phyloP scores from a whole-genome alignment of 2,797 vertebrate genomes.

The Mionectes olivaceus region DNA sequence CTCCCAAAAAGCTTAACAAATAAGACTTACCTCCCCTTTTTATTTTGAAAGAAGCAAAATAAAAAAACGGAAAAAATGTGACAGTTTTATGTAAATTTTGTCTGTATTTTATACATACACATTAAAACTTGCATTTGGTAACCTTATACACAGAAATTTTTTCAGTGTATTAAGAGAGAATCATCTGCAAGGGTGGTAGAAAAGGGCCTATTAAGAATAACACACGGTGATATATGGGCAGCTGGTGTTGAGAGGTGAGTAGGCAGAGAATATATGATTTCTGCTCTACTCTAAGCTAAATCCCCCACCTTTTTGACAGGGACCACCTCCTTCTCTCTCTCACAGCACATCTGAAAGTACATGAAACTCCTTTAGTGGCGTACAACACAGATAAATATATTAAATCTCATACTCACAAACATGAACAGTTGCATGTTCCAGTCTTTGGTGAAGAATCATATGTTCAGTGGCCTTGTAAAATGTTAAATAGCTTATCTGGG shows the following conservation, averaged over 20 bases:
- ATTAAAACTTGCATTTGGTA: not conserved
- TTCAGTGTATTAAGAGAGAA: not conserved
- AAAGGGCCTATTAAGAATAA: conserved; percentile 28
- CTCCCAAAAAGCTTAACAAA: not conserved
- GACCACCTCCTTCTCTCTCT: conserved; percentile 28
- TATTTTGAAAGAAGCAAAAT: not conserved
- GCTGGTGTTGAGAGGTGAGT: conserved; percentile 57
- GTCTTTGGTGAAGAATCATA: not conserved
- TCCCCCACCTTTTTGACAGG: conserved; percentile 50
- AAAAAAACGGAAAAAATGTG: not conserved
- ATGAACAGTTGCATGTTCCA: not conserved
- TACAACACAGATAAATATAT: not conserved
- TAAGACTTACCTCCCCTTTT: not conserved
- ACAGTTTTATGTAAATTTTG: not conserved
- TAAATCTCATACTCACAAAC: not conserved
- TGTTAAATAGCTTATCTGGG: not conserved
- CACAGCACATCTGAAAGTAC: not conserved
- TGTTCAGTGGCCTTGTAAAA: not conserved
- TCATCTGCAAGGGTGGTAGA: not conserved
- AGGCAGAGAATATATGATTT: conserved; percentile 45
- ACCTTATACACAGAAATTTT: not conserved
- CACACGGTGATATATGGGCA: not conserved
- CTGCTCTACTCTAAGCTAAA: conserved; percentile 33
- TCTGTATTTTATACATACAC: not conserved
- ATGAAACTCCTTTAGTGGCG: not conserved